Evolutionary conservation across 2,797 vertebrate species (phyloP).

Genomic region (Austrolebias charrua): DNA sequence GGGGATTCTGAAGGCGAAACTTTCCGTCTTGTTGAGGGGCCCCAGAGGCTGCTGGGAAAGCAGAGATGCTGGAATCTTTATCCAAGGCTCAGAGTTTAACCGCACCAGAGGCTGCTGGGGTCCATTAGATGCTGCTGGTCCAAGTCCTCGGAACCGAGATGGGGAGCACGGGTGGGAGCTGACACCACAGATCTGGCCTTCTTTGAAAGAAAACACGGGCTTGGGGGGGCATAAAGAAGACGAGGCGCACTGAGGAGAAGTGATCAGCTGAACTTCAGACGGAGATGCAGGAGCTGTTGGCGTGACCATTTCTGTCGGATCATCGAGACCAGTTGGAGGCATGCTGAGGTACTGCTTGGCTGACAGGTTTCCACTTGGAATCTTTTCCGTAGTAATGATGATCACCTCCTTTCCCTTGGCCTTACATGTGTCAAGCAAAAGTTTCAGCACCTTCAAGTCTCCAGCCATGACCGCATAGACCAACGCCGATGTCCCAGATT

Average conservation of each 20-base stretch:
- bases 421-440: slow-evolving; percentile 88
- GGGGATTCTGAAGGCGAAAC: slow-evolving; percentile 63
- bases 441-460: slow-evolving; percentile 82
- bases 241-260: slow-evolving; percentile 63
- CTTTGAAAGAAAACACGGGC: slow-evolving; percentile 79
- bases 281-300: slow-evolving; percentile 71
- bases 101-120: slow-evolving; percentile 72
- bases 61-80: slow-evolving; percentile 78
- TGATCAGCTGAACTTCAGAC: slow-evolving; percentile 83
- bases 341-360: slow-evolving; percentile 83
- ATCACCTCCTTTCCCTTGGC: slow-evolving; percentile 91
- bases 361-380: slow-evolving; percentile 76
- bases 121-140: slow-evolving; percentile 32
- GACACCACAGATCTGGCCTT: slow-evolving; percentile 60
- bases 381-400: slow-evolving; percentile 86
- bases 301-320: slow-evolving; percentile 51
- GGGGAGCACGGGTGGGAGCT: slow-evolving; percentile 78
- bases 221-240: slow-evolving; percentile 47
- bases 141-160: slow-evolving; percentile 29
- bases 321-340: slow-evolving; percentile 64
- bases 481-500: slow-evolving; percentile 82
- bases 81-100: slow-evolving; percentile 84
- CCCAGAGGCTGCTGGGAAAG: slow-evolving; percentile 69
- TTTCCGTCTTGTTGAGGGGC: slow-evolving; percentile 62
- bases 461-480: slow-evolving; percentile 85